Percentiles rank a stretch among this genome's conserved stretches.
phyloP scores from a whole-genome alignment of 2,113 vertebrate genomes.

The Paraplagusia blochii region DNA sequence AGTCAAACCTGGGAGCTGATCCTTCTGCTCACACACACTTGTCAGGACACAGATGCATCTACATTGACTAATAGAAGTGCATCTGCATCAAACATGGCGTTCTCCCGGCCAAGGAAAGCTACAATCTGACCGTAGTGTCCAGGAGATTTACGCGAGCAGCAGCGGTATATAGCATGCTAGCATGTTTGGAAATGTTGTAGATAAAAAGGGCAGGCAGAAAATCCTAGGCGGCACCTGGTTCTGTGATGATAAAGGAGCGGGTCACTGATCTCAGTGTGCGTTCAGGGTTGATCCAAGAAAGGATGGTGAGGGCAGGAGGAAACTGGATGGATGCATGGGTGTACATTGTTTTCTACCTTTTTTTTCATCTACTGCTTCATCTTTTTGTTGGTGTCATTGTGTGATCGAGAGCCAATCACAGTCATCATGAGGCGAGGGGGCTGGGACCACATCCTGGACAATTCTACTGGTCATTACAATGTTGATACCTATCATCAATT shows the following conservation, averaged over 20 bases:
- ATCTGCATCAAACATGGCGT: slow-evolving; percentile 23
- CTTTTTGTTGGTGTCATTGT: no score
- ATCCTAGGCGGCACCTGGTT: slow-evolving; percentile 76
- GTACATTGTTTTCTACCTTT: background rate
- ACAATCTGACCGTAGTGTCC: slow-evolving; percentile 20
- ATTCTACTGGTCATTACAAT: no score
- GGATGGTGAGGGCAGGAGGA: slow-evolving; percentile 13
- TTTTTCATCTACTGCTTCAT: background rate
- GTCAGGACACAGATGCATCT: slow-evolving; percentile 41
- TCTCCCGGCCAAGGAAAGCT: slow-evolving; percentile 29
- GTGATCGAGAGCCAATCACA: no score
- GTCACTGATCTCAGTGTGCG: slow-evolving; percentile 62
- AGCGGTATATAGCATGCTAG: slow-evolving; percentile 14
- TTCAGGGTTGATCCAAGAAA: slow-evolving; percentile 37
- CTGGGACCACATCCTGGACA: no score
- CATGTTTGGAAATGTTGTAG: slow-evolving; percentile 52
- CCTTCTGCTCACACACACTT: slow-evolving; percentile 40
- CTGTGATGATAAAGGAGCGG: slow-evolving; percentile 74
- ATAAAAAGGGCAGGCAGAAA: slow-evolving; percentile 71
- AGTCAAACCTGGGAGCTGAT: slow-evolving; percentile 57
- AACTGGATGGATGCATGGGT: background rate
- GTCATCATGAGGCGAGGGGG: no score
- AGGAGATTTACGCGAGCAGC: slow-evolving; percentile 14
- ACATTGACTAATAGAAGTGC: slow-evolving; percentile 8
- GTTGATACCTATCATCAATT: no score